A percentile compares a stretch with the other conserved stretches of the same genome.
These are phyloP conservation scores for Capitella teleta DNA, from an alignment of 1,140 invertebrate species.

Conservation along the genomic window DNA sequence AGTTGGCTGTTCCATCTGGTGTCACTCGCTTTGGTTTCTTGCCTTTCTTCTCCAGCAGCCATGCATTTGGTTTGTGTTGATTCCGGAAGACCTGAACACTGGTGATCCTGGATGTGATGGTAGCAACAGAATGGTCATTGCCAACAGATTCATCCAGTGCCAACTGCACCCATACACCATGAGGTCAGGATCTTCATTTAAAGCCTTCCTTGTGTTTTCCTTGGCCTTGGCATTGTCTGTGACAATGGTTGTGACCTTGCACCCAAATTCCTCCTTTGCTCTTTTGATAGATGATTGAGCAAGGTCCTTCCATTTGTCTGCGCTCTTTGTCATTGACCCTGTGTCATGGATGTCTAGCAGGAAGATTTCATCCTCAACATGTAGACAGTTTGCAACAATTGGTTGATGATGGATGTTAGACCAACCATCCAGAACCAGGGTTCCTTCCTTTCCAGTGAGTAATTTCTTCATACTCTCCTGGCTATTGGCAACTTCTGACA, in stretches of 20 bases:
- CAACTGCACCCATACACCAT: neutral
- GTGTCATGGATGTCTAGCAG: constrained; percentile 3
- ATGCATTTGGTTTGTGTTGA: constrained; percentile 3
- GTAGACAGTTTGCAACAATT: neutral
- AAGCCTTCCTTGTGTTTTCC: constrained; percentile 1
- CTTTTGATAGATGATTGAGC: neutral
- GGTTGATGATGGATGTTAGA: constrained; percentile 2
- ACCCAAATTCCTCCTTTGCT: constrained; percentile 1
- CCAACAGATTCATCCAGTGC: neutral
- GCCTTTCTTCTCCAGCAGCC: neutral
- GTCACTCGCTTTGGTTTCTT: neutral
- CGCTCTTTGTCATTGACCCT: constrained; percentile 3
- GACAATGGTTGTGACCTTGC: neutral
- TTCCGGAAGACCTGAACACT: constrained; percentile 1
- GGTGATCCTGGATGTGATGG: neutral
- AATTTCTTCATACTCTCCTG: neutral
- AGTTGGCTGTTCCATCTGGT: constrained; percentile 1
- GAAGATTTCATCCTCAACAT: no score
- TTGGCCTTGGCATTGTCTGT: constrained; percentile 1
- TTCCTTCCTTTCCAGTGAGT: neutral
- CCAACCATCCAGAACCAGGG: no score
- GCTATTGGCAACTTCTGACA: neutral
- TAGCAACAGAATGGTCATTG: neutral
- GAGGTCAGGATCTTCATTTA: neutral
- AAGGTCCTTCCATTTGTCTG: neutral